Evolutionary conservation across 2,797 vertebrate genomes (phyloP), one percentile per base, ranked within the genome.

Genomic region (Staurois parvus): DNA sequence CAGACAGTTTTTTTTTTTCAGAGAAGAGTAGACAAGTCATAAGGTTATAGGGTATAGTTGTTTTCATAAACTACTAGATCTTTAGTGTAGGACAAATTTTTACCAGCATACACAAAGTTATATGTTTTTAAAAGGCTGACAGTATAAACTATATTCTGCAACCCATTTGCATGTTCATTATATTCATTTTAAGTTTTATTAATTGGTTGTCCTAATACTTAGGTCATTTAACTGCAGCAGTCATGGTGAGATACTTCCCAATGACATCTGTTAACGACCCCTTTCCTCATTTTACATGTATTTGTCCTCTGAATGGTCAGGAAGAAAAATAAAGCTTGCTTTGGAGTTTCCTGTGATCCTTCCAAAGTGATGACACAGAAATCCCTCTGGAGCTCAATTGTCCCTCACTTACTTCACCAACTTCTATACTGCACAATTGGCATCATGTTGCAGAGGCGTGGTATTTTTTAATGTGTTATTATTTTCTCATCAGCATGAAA

Each of bases 311-410:
- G 62, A 73, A 56, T 86, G 70, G 56, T 62, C 86, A 90, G 90
- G 92, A 94, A 94, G 91, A 89, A 93, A 93, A 94, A 94, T 92
- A 94, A 91, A 93, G 91, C 89, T 90, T 91, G 92, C 89, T 88
- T 92, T 75, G 86, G 90, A 79, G 91, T 92, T 95, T 95, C 94
- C 94, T 94, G 92, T 93, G 93, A 94, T 92, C 91, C 89, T 91
- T 93, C 85, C 91, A 91, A 87, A 89, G 85, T 84, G 88, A 82
- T 93, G 93, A 93, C 92, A 93, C 76, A 79, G 68, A 81, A 92
- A 90, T 94, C 91, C 93, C 92, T 88, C 77, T 91, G 90, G 92
- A 91, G 87, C 87, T 83, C 86, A 89, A 85, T 90, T 90, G 87
- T 87, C 89, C 87, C 88, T 92, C 90, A 86, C 83, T 85, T 87